These are phyloP conservation scores for Macrochelys suwanniensis DNA, from an alignment of 2,797 vertebrate genomes.

Conservation along the genomic window DNA sequence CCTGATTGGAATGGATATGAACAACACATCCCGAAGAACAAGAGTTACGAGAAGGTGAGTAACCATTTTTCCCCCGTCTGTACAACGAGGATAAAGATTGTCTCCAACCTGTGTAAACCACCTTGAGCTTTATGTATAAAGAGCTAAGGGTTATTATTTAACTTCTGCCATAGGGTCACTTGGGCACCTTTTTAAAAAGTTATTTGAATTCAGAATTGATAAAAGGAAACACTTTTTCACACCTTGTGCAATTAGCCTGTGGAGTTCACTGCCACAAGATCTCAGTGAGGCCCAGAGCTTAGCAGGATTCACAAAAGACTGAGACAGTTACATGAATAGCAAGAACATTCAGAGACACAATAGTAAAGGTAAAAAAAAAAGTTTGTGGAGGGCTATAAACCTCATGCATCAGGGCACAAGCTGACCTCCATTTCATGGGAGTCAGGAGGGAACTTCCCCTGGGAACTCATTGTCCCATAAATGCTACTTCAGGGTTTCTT, in stretches of 20 bases:
- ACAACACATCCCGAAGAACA: no score
- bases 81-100: background rate
- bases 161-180: no score
- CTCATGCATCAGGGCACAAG: background rate
- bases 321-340: rapidly evolving
- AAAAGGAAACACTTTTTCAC: background rate
- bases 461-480: background rate
- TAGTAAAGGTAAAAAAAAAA: background rate
- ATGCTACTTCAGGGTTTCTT: background rate
- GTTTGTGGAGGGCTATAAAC: background rate
- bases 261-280: background rate
- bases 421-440: background rate
- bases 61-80: background rate
- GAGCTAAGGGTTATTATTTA: background rate
- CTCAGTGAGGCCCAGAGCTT: background rate
- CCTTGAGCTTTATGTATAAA: background rate
- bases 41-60: no score
- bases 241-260: background rate
- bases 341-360: rapidly evolving
- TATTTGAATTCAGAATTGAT: background rate
- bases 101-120: background rate
- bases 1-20: no score
- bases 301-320: background rate
- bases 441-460: background rate
- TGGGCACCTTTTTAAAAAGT: no score